Percentiles rank a stretch among this genome's conserved stretches.
Conservation (phyloP, 2,888 invertebrate species). For the Hydrotaea cyrtoneurina region DNA sequence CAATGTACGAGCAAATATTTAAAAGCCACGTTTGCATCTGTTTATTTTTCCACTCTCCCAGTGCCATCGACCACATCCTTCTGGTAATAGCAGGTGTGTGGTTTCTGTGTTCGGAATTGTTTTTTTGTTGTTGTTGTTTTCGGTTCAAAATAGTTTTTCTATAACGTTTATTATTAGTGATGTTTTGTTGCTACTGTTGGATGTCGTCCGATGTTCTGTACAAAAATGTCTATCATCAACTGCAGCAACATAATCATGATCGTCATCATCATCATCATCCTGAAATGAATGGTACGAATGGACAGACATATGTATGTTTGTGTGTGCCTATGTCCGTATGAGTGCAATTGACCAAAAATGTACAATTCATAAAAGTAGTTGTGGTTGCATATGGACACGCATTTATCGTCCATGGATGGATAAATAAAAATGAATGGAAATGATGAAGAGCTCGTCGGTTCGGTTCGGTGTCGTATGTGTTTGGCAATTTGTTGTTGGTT, state of each 20-base stretch:
- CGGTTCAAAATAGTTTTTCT: slow-evolving; percentile 38
- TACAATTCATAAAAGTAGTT: slow-evolving; percentile 53
- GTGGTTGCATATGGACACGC: slow-evolving; percentile 61
- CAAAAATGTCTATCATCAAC: slow-evolving; percentile 43
- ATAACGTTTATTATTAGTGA: slow-evolving; percentile 2
- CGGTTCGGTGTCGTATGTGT: neutral
- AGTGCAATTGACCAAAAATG: slow-evolving; percentile 64
- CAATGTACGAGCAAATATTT: neutral
- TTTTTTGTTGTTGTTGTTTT: too few species aligned
- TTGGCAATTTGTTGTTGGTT: neutral
- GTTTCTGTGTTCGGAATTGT: slow-evolving; percentile 52
- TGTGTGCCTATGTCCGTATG: slow-evolving; percentile 15
- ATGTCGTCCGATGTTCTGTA: slow-evolving; percentile 36
- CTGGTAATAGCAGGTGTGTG: slow-evolving; percentile 50
- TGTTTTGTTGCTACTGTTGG: slow-evolving; percentile 29
- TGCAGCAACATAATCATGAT: neutral
- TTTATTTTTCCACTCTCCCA: slow-evolving; percentile 12
- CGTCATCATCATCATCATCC: neutral
- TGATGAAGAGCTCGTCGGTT: neutral
- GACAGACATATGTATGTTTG: neutral
- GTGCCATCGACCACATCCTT: neutral
- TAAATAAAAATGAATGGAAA: neutral
- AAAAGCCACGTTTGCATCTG: neutral
- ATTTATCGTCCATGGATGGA: slow-evolving; percentile 10
- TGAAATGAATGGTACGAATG: too few species aligned